These are phyloP conservation scores for Pantherophis guttatus DNA, from an alignment of 2,113 vertebrate genomes.

Conservation along the genomic window DNA sequence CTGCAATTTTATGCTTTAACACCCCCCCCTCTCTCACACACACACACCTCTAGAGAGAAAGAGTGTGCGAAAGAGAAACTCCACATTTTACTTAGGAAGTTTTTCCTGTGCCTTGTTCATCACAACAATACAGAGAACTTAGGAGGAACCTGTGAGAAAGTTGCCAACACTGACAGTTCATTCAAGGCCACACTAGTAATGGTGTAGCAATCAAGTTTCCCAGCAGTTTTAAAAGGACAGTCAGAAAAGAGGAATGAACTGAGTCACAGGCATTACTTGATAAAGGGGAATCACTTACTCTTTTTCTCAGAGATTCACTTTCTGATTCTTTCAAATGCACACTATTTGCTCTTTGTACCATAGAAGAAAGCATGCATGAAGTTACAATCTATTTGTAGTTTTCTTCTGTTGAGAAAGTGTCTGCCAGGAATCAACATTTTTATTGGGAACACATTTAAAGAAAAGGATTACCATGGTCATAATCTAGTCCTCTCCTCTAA, in stretches of 20 bases:
- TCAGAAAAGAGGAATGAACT: background rate
- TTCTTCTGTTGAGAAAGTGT: background rate
- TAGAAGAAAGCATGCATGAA: background rate
- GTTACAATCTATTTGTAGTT: background rate
- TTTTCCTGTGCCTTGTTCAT: background rate
- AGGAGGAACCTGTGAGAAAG: background rate
- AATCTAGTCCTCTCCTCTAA: background rate
- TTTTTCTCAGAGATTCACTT: background rate
- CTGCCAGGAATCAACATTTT: background rate
- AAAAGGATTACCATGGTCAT: background rate
- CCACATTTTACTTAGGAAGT: background rate
- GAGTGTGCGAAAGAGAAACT: background rate
- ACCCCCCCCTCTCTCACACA: too few relatives aligned
- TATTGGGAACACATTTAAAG: background rate
- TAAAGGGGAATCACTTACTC: background rate
- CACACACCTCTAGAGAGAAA: background rate
- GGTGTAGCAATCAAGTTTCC: background rate
- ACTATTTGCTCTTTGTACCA: background rate
- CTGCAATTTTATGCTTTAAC: conserved; percentile 11
- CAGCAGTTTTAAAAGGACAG: background rate
- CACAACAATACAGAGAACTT: background rate
- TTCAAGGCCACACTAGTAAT: background rate
- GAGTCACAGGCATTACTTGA: background rate
- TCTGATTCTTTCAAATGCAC: background rate
- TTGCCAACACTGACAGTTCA: background rate